A percentile compares a stretch with the other conserved stretches of the same genome.
Evolutionary conservation across 2,113 vertebrate genomes (phyloP).

Genomic region (Gallinago paraguaiae): DNA sequence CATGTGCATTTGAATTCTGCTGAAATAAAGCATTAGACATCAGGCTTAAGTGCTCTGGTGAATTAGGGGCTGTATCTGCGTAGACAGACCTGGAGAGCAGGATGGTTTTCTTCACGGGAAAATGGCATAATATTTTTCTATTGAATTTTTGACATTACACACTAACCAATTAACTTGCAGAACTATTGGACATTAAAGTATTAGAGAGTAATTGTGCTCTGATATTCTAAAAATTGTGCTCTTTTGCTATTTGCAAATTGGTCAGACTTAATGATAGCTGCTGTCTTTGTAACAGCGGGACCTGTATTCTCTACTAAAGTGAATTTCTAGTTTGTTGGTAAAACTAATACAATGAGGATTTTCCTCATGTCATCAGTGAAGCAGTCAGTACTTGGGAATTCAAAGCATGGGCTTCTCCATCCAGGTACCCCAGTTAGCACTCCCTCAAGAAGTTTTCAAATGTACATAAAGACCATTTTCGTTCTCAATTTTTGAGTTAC

Average conservation of each 20-base stretch:
- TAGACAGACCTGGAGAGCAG: not conserved
- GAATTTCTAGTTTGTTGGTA: not conserved
- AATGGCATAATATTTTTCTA: not conserved
- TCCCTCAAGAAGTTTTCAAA: not conserved
- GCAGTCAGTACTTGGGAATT: not conserved
- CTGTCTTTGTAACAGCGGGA: not conserved
- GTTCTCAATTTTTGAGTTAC: not conserved
- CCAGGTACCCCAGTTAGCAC: not conserved
- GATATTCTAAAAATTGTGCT: not conserved
- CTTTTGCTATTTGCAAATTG: not conserved
- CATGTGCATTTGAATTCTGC: conserved; percentile 3
- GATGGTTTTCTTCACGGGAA: not conserved
- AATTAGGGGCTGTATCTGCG: not conserved
- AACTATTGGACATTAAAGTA: not conserved
- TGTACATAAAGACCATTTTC: not conserved
- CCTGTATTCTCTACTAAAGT: not conserved
- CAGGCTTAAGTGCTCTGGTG: not conserved
- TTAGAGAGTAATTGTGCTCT: not conserved
- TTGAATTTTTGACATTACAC: not conserved
- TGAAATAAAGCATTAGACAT: not conserved
- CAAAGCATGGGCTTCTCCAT: not conserved
- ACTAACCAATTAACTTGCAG: not conserved
- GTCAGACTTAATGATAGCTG: not conserved
- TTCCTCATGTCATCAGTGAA: not conserved
- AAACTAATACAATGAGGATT: not conserved